phyloP scores from a whole-genome alignment of 2,797 vertebrate genomes.

The Gallinago stenura region DNA sequence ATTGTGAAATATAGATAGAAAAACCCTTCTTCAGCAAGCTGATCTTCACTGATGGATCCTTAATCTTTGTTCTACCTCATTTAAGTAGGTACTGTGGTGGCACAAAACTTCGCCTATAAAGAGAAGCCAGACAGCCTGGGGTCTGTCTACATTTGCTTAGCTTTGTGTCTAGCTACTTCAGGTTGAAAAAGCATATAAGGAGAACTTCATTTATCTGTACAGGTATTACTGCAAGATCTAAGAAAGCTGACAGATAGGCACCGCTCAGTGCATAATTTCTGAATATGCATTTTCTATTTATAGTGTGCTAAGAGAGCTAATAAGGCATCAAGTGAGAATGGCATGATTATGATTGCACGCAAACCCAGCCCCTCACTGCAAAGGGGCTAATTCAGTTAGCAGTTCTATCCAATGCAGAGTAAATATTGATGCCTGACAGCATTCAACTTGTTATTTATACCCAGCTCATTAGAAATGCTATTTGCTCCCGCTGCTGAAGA shows the following conservation, averaged over 20 bases:
- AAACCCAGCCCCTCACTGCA: not conserved
- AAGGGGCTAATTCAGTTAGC: constrained; percentile 52
- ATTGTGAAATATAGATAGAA: not conserved
- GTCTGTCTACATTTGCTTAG: not conserved
- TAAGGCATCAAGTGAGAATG: constrained; percentile 35
- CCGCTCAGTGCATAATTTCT: not conserved
- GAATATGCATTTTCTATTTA: constrained; percentile 17
- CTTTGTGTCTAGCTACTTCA: not conserved
- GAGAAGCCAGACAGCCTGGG: not conserved
- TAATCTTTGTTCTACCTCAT: not conserved
- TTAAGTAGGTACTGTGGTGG: not conserved
- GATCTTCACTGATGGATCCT: not conserved
- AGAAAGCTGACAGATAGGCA: not conserved
- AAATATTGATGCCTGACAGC: constrained; percentile 56
- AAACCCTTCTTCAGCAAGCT: not conserved
- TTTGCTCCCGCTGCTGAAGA: constrained; percentile 29
- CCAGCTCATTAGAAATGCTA: constrained; percentile 60
- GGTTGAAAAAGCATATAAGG: not conserved
- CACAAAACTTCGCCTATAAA: not conserved
- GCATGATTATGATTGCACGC: not conserved
- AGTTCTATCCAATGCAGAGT: not conserved
- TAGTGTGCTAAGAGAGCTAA: constrained; percentile 5
- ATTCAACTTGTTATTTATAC: constrained; percentile 46
- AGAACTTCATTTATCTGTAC: not conserved
- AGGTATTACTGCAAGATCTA: not conserved